Base-by-base conservation (phyloP, 2,113 vertebrate species). In the Centropristis striata region DNA sequence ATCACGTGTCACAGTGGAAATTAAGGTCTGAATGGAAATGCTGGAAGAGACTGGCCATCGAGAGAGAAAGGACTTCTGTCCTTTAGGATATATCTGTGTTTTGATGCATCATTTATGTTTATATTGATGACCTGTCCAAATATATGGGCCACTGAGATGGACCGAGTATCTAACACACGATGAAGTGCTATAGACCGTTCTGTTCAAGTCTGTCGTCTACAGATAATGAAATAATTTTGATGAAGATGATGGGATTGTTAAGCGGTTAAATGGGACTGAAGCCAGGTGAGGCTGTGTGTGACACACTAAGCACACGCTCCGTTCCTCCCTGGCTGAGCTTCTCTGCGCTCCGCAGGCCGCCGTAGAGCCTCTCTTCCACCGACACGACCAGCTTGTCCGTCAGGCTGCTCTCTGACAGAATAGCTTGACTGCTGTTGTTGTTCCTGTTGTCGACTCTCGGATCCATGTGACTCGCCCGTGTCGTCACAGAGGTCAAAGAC, bases 351-450 rank as follows among this genome's bases (percentile, higher is more conserved):
- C 89, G 88, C 67, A 95, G 80, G 51, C 78, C 20, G 1, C 90
- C 54, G 16, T 94, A 95, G 18, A 95, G 89, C 77, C 93, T 87
- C 44, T 95, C 94, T 7, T 94, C 92, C 70, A 95, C 80, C 18
- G 84, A 87, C 27, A 11, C 66, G 0, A 37, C 87, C 84, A 95
- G 75, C 87, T 95, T 95, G 69, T 95, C 93, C 11, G 89, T 59
- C 47, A 93, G 88, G 53, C 76, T 85, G 60, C 73, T 81, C 36
- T 84, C 86, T n/a, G 82, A 81, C 28, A 88, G 55, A n/a, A 94
- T 77, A 5, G 76, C 83, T 10, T 86, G 93, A 71, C 92, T 93
- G 2, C 89, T 93, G 91, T 95, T 95, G 88, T 94, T 94, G 90
- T 95, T 95, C 41, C 87, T 92, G 90, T 95, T 95, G 90, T 92